Percentiles rank a stretch among this genome's conserved stretches.
Evolutionary conservation across 2,888 invertebrate species (phyloP).

Genomic region (Thecophora atra): DNA sequence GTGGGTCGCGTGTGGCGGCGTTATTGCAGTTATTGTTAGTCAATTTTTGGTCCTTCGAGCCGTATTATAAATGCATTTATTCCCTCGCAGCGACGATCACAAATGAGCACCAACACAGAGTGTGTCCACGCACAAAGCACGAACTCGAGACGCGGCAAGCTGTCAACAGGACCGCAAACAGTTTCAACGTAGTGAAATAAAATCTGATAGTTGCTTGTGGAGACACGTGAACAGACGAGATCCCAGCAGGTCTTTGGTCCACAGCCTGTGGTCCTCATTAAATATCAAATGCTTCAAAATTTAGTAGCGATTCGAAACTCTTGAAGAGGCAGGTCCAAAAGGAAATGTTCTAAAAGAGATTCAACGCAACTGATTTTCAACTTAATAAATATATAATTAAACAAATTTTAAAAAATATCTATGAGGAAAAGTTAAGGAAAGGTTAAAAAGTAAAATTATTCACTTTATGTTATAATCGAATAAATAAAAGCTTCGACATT

Average conservation of each 20-base stretch:
- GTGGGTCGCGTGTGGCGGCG: background rate
- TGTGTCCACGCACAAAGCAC: background rate
- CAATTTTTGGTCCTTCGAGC: slow-evolving; percentile 45
- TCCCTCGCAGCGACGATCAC: slow-evolving; percentile 9
- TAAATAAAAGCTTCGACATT: too few species aligned
- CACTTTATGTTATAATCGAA: too few species aligned
- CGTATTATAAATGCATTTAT: slow-evolving; percentile 49
- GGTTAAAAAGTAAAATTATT: background rate
- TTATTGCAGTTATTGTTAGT: slow-evolving; percentile 22
- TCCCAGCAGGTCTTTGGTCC: too few species aligned
- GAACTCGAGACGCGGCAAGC: background rate
- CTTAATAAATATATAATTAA: too few species aligned
- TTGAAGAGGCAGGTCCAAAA: too few species aligned
- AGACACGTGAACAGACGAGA: too few species aligned
- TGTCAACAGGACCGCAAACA: background rate
- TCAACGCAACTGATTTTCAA: too few species aligned
- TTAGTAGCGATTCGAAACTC: too few species aligned
- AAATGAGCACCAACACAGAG: slow-evolving; percentile 16
- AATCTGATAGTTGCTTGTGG: background rate
- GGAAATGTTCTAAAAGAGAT: too few species aligned
- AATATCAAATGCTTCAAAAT: too few species aligned
- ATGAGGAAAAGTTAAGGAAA: background rate
- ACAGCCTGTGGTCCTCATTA: too few species aligned
- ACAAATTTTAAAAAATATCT: too few species aligned
- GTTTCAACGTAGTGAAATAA: slow-evolving; percentile 6